Evolutionary conservation across 2,888 invertebrate species (phyloP).

Genomic region (Tenthredo mesomela): DNA sequence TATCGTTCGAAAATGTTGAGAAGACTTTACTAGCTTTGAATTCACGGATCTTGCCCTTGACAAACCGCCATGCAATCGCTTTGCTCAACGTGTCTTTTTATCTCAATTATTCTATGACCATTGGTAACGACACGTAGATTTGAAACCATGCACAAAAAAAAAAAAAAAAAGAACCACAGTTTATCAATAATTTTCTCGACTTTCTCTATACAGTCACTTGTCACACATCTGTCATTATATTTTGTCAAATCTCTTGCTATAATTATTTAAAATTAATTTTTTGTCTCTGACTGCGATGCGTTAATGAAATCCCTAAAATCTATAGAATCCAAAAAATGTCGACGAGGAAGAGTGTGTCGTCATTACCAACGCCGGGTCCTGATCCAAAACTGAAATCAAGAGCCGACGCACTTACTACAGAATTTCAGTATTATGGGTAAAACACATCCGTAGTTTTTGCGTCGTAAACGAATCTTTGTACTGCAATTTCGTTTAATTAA

Average conservation of each 20-base stretch:
- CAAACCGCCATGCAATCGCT: slow-evolving; percentile 22
- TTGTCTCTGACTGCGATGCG: not conserved
- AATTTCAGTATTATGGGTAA: slow-evolving; percentile 78
- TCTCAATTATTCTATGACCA: slow-evolving; percentile 17
- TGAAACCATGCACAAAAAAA: not conserved
- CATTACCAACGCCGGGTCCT: slow-evolving; percentile 28
- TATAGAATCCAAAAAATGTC: not conserved
- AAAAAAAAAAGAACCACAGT: not conserved
- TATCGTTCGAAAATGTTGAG: slow-evolving; percentile 73
- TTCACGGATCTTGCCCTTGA: slow-evolving; percentile 37
- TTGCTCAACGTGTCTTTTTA: not conserved
- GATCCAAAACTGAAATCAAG: slow-evolving; percentile 55
- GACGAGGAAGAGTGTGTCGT: slow-evolving; percentile 35
- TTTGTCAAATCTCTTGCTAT: not conserved
- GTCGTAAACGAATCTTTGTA: not conserved
- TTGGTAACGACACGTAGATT: not conserved
- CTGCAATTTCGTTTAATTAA: not conserved
- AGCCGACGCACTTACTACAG: slow-evolving; percentile 77
- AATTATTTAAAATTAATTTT: not conserved
- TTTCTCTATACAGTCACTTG: not conserved
- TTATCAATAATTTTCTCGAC: not conserved
- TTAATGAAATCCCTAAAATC: not conserved
- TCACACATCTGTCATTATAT: slow-evolving; percentile 24
- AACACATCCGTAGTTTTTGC: not conserved
- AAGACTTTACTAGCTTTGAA: slow-evolving; percentile 50